phyloP scores from a whole-genome alignment of 2,888 invertebrate species.

The Disparrhopalites patrizii region DNA sequence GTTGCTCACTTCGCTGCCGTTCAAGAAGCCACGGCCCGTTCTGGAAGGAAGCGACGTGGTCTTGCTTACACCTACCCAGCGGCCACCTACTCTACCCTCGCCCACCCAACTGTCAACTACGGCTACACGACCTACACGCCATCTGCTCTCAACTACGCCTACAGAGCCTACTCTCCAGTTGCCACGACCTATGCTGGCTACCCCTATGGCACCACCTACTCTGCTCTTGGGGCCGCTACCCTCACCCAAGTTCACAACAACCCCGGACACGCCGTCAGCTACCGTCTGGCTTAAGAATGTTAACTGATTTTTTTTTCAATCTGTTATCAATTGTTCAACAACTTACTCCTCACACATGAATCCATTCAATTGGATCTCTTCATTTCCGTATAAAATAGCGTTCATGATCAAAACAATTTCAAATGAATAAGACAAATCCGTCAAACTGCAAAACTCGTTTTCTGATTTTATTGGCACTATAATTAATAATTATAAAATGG shows the following conservation, averaged over 20 bases:
- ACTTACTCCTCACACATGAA: too few species aligned
- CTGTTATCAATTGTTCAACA: too few species aligned
- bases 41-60: not conserved
- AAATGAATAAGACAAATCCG: too few species aligned
- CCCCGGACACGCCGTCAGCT: conserved; percentile 53
- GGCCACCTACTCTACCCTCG: conserved; percentile 2
- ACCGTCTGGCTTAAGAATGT: conserved; percentile 52
- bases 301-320: not conserved
- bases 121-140: not conserved
- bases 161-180: not conserved
- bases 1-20: not conserved
- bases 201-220: not conserved
- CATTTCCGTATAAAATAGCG: too few species aligned
- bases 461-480: too few species aligned
- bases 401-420: too few species aligned
- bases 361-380: too few species aligned
- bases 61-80: not conserved
- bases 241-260: conserved; percentile 53
- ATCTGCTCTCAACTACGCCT: not conserved
- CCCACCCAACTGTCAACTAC: conserved; percentile 36
- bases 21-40: not conserved
- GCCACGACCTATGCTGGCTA: not conserved
- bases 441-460: too few species aligned
- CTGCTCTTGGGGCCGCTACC: conserved; percentile 49
- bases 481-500: too few species aligned